Conservation (phyloP, 2,797 vertebrate genomes). For the Lacerta bilineata region DNA sequence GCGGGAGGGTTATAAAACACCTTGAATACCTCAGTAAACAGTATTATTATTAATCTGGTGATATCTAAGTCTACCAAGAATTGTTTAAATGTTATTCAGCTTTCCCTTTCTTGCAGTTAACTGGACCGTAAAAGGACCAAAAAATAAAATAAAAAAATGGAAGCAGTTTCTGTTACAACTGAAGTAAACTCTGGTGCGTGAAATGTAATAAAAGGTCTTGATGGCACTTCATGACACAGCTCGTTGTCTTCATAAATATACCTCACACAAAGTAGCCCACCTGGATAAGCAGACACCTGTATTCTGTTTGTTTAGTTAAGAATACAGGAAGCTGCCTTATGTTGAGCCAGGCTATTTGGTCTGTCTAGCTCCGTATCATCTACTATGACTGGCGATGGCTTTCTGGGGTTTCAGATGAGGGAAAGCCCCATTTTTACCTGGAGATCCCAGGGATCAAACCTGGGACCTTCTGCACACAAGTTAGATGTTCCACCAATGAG, state of each 20-base stretch:
- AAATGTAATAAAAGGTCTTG: conserved; percentile 53
- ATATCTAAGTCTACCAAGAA: conserved; percentile 35
- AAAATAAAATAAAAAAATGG: neutral
- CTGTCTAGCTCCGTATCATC: no score
- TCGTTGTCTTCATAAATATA: conserved; percentile 21
- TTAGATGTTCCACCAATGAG: no score
- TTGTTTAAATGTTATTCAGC: conserved; percentile 10
- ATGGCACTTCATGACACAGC: conserved; percentile 46
- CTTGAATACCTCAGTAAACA: conserved; percentile 22
- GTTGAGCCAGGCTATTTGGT: no score
- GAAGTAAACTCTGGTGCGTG: conserved; percentile 42
- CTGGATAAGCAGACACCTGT: conserved; percentile 17
- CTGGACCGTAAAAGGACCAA: neutral
- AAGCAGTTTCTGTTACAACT: conserved; percentile 59
- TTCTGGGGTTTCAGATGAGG: no score
- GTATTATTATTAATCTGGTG: conserved; percentile 60
- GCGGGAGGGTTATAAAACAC: conserved; percentile 38
- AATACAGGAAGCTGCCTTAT: neutral
- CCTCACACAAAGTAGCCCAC: conserved; percentile 9
- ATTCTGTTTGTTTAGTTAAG: conserved; percentile 1
- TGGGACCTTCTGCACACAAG: no score
- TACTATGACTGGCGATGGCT: no score
- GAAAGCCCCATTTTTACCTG: no score
- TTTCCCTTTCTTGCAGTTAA: conserved; percentile 18
- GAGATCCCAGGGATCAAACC: no score